Evolutionary conservation across 2,113 vertebrate species (phyloP), one percentile per base, ranked within the genome.

Genomic region (Pelobates fuscus): DNA sequence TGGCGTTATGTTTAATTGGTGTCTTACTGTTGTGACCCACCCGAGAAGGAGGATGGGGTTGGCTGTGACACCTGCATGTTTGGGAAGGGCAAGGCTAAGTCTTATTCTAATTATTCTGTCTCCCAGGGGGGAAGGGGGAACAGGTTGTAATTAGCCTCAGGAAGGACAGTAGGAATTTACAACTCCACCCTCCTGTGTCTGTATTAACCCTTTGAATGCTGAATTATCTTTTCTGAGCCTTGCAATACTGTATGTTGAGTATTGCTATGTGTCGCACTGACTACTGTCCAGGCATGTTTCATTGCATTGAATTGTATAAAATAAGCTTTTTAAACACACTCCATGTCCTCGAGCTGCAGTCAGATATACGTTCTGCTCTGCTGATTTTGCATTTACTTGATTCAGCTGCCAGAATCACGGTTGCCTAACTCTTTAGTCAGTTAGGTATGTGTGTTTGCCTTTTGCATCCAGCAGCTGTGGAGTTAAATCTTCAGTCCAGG

Each of bases 401-500:
- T 17, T 7, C 46, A 18, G 46, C 46, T 52, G 46, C 46, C 14
- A 5, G 46, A 10, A 5, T 5, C 32, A 37, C 32, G 10, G 32
- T n/a, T n/a, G n/a, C n/a, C n/a, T n/a, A n/a, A n/a, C n/a, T n/a
- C 32, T 10, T 37, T 5, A 10, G 32, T 37, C 10, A 37, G 32
- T 6, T 37, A 37, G 10, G 32, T 10, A 6, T 5, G 44, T 46
- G n/a, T 7, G 54, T 5, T 20, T 5, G 17, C n/a, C 17, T 52
- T 8, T 21, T 17, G 24, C 23, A 30, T 69, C 14, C 59, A 2
- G 70, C 1, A 66, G 20, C 2, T 1, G 0, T n/a, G 0, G 58
- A 26, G 70, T 74, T 74, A 74, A 15, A 29, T 0, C 41, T 41
- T 29, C 52, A 25, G 46, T 73, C 77, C 71, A 10, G 26, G 0